Base-by-base conservation (phyloP, 2,113 vertebrate species). In the Leptosomus discolor region DNA sequence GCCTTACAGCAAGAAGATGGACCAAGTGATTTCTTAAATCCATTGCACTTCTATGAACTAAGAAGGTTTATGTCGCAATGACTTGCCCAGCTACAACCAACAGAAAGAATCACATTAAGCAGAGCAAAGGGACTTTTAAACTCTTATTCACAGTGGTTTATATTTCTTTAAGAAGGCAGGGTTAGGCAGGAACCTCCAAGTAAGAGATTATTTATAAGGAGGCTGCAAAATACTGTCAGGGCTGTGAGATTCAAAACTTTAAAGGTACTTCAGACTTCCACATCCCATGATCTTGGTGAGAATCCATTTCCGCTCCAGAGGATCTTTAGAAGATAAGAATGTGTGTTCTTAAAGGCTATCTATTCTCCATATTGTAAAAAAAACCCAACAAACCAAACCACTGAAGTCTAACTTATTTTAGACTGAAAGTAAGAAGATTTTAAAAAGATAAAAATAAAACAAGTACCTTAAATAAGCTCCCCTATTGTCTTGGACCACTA, bases 331-430 rank as follows among this genome's bases (percentile, higher is more conserved):
- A 50, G 13, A 53, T 43, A 32, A 58, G 34, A 73, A 86, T 4
- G 39, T 0, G 0, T 5, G 6, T 11, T 51, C 34, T 61, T 51
- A 61, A 88, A 51, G 27, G 50, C 21, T 65, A 10, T 5, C 15
- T 77, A 3, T 57, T 68, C 24, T 30, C 9, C 14, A 24, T 43
- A 56, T 43, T 57, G 12, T 29, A 50, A 50, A 73, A 60, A 63
- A 36, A 26, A 46, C 45, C 45, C 45, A 46, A 46, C 24, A 39
- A 23, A 3, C 8, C 3, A 53, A 8, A n/a, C n/a, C 39, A 69
- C 4, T 36, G 22, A 64, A 80, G 5, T 46, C 6, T 53, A 80
- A 84, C 1, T 51, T 45, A 23, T 10, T 85, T 89, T 34, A 57
- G 12, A 39, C 19, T 51, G 48, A 19, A 64, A 46, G 3, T 17